Conservation (phyloP, 2,797 vertebrate species). For the Sciurus vulgaris region DNA sequence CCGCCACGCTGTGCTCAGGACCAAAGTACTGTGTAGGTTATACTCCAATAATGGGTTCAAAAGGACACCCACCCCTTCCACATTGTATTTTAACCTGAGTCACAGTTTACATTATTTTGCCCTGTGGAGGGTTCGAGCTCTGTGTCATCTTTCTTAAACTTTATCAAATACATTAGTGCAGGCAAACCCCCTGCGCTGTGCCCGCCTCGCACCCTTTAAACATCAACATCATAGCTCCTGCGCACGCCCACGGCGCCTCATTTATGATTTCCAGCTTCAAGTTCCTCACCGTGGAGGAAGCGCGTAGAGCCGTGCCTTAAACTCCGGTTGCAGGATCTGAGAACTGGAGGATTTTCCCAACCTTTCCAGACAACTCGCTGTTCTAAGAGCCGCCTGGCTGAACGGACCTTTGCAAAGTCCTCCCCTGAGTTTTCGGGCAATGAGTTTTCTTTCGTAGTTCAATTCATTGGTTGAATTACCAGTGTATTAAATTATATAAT, state of each 20-base stretch:
- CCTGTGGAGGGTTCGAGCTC: background rate
- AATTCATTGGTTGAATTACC: background rate
- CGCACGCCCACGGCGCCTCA: accelerated
- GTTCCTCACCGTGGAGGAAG: background rate
- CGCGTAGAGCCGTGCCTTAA: background rate
- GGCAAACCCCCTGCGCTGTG: background rate
- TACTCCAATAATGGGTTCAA: background rate
- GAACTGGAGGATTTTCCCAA: background rate
- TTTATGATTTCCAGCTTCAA: background rate
- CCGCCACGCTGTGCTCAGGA: background rate
- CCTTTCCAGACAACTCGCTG: background rate
- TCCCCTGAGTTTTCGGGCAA: background rate
- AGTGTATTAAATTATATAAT: background rate
- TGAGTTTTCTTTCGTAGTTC: background rate
- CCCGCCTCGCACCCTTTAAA: background rate
- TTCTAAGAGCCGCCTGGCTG: background rate
- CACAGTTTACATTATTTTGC: background rate
- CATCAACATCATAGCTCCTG: accelerated
- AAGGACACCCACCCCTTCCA: background rate
- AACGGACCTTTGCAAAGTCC: background rate
- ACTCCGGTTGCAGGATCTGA: background rate
- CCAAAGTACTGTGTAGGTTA: background rate
- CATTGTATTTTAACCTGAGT: constrained; percentile 3
- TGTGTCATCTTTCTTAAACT: background rate
- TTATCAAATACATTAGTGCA: background rate